Conservation (phyloP, 2,888 invertebrate species). For the Cheilosia variabilis region DNA sequence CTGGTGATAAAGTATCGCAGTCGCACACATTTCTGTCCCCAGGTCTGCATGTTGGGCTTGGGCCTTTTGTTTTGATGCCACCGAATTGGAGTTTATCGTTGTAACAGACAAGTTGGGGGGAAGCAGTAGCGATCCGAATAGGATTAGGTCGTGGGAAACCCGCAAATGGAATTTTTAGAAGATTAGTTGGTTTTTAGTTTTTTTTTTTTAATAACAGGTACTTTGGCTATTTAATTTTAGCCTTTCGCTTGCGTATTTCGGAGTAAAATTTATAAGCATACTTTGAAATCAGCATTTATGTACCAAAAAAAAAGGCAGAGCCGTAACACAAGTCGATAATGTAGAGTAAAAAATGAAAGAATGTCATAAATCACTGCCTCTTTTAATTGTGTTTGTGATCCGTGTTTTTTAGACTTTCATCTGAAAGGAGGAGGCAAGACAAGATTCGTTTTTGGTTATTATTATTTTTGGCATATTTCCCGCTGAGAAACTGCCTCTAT, state of each 20-base stretch:
- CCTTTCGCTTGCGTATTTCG: neutral
- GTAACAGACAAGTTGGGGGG: neutral
- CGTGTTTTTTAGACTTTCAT: too few relatives aligned
- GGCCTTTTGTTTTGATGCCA: constrained; percentile 20
- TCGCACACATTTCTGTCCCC: constrained; percentile 33
- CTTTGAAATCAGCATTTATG: neutral
- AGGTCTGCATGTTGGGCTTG: neutral
- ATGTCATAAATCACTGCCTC: too few relatives aligned
- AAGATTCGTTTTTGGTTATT: too few relatives aligned
- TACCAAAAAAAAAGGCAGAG: neutral
- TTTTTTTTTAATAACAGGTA: neutral
- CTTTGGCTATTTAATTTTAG: neutral
- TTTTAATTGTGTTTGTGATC: too few relatives aligned
- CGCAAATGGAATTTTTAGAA: constrained; percentile 1
- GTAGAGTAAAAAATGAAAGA: too few relatives aligned
- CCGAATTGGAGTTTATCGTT: constrained; percentile 24
- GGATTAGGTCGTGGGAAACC: constrained; percentile 59
- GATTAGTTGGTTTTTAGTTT: neutral
- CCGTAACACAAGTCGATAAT: too few relatives aligned
- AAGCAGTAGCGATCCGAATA: constrained; percentile 44
- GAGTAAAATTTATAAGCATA: neutral
- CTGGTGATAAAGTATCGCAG: constrained; percentile 47
- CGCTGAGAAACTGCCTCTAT: too few relatives aligned
- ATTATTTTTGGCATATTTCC: too few relatives aligned
- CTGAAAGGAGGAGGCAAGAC: too few relatives aligned